phyloP scores from a whole-genome alignment of 2,888 invertebrate genomes.

The Nowickia ferox region DNA sequence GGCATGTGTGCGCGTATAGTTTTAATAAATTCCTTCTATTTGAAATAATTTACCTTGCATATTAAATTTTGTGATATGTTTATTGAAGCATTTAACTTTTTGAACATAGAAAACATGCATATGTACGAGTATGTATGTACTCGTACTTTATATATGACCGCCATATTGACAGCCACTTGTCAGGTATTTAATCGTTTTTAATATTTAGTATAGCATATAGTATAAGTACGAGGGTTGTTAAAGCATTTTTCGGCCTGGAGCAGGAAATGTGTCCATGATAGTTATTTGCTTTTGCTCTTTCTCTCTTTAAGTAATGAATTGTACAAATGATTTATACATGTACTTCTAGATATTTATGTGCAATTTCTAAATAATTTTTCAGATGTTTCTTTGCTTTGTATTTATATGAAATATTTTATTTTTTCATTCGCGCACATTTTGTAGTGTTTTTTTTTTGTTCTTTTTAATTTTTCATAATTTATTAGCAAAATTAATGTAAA shows the following conservation, averaged over 20 bases:
- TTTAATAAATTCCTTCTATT: conserved; percentile 3
- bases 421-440: neutral
- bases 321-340: neutral
- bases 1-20: neutral
- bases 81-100: conserved; percentile 36
- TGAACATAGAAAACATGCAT: neutral
- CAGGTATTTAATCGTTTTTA: conserved; percentile 1
- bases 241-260: neutral
- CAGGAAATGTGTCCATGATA: too few relatives aligned
- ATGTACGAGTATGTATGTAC: neutral
- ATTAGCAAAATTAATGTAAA: conserved; percentile 55
- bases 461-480: conserved; percentile 33
- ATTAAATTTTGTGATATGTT: conserved; percentile 43
- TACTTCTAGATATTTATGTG: neutral
- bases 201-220: conserved; percentile 1
- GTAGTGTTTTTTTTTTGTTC: neutral
- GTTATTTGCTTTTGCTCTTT: neutral
- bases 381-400: neutral
- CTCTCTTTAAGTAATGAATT: neutral
- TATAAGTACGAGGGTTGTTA: neutral
- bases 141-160: conserved; percentile 22
- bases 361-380: neutral
- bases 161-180: conserved; percentile 52
- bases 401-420: neutral
- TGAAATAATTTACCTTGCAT: conserved; percentile 40